Conservation (phyloP, 2,113 vertebrate genomes). For the Hydropotes inermis region DNA sequence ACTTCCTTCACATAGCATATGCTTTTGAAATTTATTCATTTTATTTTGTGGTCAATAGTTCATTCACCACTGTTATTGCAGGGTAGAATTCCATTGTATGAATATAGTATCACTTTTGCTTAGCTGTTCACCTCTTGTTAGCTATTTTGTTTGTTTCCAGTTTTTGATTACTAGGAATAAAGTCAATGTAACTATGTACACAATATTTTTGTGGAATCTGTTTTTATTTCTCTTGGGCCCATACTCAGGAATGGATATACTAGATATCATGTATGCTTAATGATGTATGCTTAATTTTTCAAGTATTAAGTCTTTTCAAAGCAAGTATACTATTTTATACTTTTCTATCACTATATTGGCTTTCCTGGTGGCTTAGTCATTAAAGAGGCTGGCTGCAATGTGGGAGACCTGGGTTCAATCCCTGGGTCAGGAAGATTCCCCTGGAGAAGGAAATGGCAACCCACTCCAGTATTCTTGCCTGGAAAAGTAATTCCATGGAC, state of each 20-base stretch:
- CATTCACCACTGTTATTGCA: neutral
- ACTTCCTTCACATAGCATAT: neutral
- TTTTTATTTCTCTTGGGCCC: neutral
- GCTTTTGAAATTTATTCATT: neutral
- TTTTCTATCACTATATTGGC: neutral
- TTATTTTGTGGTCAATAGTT: neutral
- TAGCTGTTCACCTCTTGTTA: neutral
- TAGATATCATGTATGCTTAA: neutral
- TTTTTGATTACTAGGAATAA: neutral
- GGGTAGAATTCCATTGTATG: neutral
- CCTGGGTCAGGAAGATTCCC: neutral
- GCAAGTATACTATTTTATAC: neutral
- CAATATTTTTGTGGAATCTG: neutral
- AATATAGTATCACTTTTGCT: neutral
- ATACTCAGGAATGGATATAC: neutral
- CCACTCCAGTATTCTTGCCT: neutral
- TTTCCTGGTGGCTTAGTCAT: neutral
- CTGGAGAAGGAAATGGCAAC: neutral
- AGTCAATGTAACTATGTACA: neutral
- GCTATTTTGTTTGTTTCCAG: neutral
- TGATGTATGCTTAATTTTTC: neutral
- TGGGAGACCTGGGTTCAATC: neutral
- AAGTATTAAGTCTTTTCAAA: neutral
- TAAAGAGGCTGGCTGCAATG: neutral
- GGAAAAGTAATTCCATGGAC: neutral